These are phyloP conservation scores for Sphaerodactylus townsendi DNA, from an alignment of 2,113 vertebrate species.

Conservation along the genomic window DNA sequence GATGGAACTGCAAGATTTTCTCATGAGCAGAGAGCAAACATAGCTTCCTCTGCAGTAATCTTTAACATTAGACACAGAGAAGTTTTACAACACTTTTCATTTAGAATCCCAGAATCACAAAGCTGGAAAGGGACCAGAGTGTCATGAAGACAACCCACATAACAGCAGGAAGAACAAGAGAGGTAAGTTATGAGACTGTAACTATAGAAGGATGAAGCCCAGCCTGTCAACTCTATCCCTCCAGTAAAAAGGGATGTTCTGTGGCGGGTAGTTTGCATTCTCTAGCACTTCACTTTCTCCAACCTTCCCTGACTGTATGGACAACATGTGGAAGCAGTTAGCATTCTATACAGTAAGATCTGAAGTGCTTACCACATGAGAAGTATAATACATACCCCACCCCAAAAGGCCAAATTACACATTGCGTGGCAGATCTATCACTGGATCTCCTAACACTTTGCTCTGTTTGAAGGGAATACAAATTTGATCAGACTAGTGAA, in stretches of 20 bases:
- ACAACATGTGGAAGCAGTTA: conserved; percentile 14
- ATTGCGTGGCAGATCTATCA: background rate
- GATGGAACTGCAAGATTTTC: conserved; percentile 1
- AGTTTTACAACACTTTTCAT: background rate
- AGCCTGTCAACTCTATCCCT: background rate
- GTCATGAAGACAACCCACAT: background rate
- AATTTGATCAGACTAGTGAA: background rate
- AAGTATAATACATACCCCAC: background rate
- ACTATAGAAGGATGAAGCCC: background rate
- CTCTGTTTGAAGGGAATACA: background rate
- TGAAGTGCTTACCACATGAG: background rate
- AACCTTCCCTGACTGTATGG: background rate
- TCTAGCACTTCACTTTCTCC: background rate
- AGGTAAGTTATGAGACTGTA: background rate
- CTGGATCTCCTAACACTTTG: background rate
- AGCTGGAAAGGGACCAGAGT: background rate
- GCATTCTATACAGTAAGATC: background rate
- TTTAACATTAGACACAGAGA: background rate
- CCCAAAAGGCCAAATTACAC: background rate
- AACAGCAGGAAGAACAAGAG: background rate
- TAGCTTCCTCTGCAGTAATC: background rate
- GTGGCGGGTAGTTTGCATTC: too few relatives aligned
- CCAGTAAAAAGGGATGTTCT: background rate
- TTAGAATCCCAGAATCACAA: background rate
- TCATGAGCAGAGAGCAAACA: background rate